Base-by-base conservation (phyloP, 2,797 vertebrate species). In the Cygnus olor region DNA sequence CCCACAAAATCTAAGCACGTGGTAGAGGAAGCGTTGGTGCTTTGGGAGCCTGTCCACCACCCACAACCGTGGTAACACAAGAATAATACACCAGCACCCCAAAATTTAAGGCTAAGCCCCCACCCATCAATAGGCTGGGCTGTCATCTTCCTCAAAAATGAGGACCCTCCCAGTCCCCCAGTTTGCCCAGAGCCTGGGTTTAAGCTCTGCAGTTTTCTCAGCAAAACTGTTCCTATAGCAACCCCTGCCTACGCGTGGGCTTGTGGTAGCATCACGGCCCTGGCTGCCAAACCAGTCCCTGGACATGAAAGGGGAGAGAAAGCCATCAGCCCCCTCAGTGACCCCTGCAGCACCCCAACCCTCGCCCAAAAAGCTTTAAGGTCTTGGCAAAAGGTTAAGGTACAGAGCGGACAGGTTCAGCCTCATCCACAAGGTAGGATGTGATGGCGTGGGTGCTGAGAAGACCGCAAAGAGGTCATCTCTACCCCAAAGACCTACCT, bases 151-250 rank as follows among this genome's bases (percentile, higher is more conserved):
- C 40, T 81, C 78, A 63, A 79, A 89, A 84, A 6, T 11, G 10
- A 54, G 85, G 56, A 51, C 49, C 61, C 63, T n/a, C 45, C 51
- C 7, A 1, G 10, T 44, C 64, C 66, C 0, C 34, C 4, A 3
- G 14, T 89, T 82, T 90, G 73, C 80, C 84, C 87, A 36, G 89
- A 93, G 77, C 78, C 84, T 60, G 58, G 63, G 82, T 92, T 87
- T 38, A 57, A 94, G 71, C 68, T 90, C 86, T 89, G 61, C 2
- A 19, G 49, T 90, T 94, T 72, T n/a, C 42, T 45, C 64, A 66
- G 30, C 7, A 10, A 24, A 66, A n/a, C 71, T 27, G 94, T 96
- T 95, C 87, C 95, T 92, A 94, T 89, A 77, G 95, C 95, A 95
- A 95, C 95, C 73, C 79, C 91, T 53, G 42, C 91, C 85, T 79